These are phyloP conservation scores for Harpagoxenus sublaevis DNA, from an alignment of 2,888 invertebrate genomes.

Conservation along the genomic window DNA sequence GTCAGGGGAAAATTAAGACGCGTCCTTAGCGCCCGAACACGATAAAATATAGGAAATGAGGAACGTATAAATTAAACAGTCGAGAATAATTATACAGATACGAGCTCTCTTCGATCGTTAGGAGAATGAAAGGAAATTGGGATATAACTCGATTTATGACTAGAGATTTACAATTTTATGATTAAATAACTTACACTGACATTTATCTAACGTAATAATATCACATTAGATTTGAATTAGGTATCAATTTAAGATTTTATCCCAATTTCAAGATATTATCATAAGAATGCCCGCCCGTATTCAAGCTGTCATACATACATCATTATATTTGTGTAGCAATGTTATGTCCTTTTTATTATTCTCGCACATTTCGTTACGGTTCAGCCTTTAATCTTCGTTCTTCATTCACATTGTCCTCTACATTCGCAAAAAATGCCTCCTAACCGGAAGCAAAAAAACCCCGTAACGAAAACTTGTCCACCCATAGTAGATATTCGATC, in stretches of 20 bases:
- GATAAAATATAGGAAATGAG: conserved; percentile 1
- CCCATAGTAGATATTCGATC: conserved; percentile 59
- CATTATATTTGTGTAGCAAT: neutral
- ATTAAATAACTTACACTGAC: neutral
- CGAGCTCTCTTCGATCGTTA: neutral
- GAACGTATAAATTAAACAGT: neutral
- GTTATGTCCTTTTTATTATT: neutral
- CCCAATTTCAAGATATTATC: neutral
- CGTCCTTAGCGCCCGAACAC: neutral
- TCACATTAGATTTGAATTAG: neutral
- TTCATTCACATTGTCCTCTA: neutral
- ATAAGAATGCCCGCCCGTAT: neutral
- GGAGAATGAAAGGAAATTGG: neutral
- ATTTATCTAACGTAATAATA: neutral
- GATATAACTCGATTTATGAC: neutral
- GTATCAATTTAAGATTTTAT: neutral
- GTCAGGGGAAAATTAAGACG: conserved; percentile 34
- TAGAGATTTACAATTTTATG: neutral
- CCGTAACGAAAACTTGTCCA: conserved; percentile 45
- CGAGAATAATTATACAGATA: conserved; percentile 12
- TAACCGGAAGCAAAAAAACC: neutral
- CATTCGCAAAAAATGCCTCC: neutral
- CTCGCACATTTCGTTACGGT: neutral
- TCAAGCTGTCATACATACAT: neutral
- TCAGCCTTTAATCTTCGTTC: neutral